Evolutionary conservation across 2,888 invertebrate genomes (phyloP).

Genomic region (Euplagia quadripunctaria): DNA sequence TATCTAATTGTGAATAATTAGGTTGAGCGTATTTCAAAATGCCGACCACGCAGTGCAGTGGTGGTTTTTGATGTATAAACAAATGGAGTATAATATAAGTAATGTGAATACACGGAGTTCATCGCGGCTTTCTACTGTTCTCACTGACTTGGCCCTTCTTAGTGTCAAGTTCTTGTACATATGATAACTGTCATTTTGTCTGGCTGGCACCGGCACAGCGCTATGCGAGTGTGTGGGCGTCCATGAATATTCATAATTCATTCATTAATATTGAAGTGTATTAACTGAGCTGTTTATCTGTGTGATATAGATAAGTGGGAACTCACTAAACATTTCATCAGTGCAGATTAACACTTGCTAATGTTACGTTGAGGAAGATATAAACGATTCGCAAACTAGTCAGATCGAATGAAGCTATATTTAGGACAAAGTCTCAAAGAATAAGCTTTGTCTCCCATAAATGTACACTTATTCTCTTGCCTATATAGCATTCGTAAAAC

Average conservation of each 20-base stretch:
- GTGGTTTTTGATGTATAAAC: not conserved
- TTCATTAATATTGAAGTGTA: slow-evolving; percentile 52
- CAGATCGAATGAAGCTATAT: not conserved
- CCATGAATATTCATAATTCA: slow-evolving; percentile 57
- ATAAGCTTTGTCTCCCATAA: slow-evolving; percentile 22
- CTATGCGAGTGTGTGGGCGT: slow-evolving; percentile 37
- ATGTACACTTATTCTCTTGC: slow-evolving; percentile 21
- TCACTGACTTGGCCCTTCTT: not conserved
- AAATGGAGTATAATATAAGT: not conserved
- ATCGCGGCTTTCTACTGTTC: not conserved
- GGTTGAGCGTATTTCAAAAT: not conserved
- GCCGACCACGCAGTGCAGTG: not conserved
- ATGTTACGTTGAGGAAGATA: not conserved
- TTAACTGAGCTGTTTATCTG: slow-evolving; percentile 45
- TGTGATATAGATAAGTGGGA: slow-evolving; percentile 36
- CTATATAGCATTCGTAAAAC: slow-evolving; percentile 34
- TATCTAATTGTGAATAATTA: not conserved
- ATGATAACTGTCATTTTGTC: slow-evolving; percentile 23
- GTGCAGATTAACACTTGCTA: slow-evolving; percentile 17
- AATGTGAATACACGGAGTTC: not conserved
- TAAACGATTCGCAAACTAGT: not conserved
- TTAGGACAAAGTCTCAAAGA: slow-evolving; percentile 13
- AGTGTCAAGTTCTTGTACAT: slow-evolving; percentile 1
- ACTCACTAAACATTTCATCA: slow-evolving; percentile 32
- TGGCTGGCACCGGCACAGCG: slow-evolving; percentile 16